phyloP scores from a whole-genome alignment of 1,140 invertebrate species.

The Leptinotarsa undecemlineata region DNA sequence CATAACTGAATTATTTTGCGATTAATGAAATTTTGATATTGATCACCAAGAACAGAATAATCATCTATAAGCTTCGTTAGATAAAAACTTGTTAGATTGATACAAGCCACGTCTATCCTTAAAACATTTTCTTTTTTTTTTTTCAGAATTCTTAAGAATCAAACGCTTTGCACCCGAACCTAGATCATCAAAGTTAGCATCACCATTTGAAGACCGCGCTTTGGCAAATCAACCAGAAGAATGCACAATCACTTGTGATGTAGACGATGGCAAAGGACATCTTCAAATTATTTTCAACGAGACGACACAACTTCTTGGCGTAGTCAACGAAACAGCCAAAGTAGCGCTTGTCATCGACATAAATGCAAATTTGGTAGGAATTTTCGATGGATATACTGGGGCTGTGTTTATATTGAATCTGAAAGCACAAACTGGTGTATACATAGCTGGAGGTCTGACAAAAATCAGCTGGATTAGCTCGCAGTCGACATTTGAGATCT shows the following conservation, averaged over 20 bases:
- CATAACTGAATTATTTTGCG: no score
- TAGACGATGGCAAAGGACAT: not conserved
- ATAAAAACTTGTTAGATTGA: no score
- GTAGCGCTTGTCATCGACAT: slow-evolving; percentile 25
- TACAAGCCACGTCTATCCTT: no score
- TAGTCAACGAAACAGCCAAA: slow-evolving; percentile 23
- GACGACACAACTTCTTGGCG: slow-evolving; percentile 11
- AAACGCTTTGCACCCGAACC: slow-evolving; percentile 21
- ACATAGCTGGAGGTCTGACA: not conserved
- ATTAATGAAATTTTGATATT: no score
- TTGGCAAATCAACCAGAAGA: not conserved
- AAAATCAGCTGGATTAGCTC: not conserved
- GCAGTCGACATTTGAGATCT: slow-evolving; percentile 10
- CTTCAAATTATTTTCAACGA: slow-evolving; percentile 11
- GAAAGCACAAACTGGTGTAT: not conserved
- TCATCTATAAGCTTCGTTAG: no score
- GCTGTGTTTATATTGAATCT: slow-evolving; percentile 16
- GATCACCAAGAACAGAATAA: no score
- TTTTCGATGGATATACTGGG: slow-evolving; percentile 17
- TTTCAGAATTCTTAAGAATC: slow-evolving; percentile 17
- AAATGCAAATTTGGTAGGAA: slow-evolving; percentile 9
- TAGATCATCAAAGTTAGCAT: not conserved
- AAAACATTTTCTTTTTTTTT: not conserved
- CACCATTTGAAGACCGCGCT: slow-evolving; percentile 14
- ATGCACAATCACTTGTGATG: not conserved